Base-by-base conservation (phyloP, 2,113 vertebrate genomes). In the Periophthalmodon schlosseri region DNA sequence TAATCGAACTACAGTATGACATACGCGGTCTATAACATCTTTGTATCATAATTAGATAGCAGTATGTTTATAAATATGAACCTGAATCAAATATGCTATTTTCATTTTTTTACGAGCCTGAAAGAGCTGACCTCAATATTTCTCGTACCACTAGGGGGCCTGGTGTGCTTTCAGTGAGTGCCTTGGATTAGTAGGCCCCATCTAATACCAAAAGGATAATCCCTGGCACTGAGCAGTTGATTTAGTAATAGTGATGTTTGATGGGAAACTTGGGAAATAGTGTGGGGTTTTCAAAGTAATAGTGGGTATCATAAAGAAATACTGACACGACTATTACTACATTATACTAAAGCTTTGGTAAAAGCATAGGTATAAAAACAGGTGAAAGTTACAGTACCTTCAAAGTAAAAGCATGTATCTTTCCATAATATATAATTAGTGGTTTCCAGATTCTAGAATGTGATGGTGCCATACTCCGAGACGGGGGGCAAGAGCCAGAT, bases 131-230 rank as follows among this genome's bases (percentile, higher is more conserved):
- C 6, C 65, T 49, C 28, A 68, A 14, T 20, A 21, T 67, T 21
- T 10, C 10, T 24, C 63, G 33, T n/a, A 61, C 82, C 84, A 86
- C 71, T 74, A 85, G 82, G 36, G 72, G 87, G 66, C 82, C 36
- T 28, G 28, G 12, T 60, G 2, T 61, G 49, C 16, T 36, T 9
- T 2, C 60, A 7, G 15, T 13, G 33, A 16, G 36, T n/a, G 14
- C 14, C 16, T 36, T 39, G 24, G 24, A 33, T 61, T 58, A 15
- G 23, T 4, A 23, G 56, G 56, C 21, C 56, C 56, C 23, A 8
- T 39, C 0, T 39, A 39, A 20, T 65, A 11, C 20, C 28, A 33
- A 34, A 14, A 34, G 15, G 24, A 39, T 65, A 39, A 65, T 65
- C 33, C 3, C 34, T 39, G 18, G 10, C 16, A 20, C 28, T 34